Conservation (phyloP, 2,888 invertebrate species). For the Drosophila kuntzei region DNA sequence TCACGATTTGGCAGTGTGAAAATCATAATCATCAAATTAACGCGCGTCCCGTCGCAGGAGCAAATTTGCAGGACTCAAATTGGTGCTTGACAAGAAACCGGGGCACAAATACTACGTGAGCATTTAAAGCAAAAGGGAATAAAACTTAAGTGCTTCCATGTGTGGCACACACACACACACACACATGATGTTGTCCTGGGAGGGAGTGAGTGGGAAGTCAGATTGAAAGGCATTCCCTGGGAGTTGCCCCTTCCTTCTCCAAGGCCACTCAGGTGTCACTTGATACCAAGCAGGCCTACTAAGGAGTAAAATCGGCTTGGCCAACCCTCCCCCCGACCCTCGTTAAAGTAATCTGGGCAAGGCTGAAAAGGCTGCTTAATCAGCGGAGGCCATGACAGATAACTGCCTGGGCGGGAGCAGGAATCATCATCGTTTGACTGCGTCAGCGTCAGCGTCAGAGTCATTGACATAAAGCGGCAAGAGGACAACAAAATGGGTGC, state of each 20-base stretch:
- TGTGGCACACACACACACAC: constrained; percentile 34
- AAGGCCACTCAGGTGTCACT: constrained; percentile 66
- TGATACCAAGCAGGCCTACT: constrained; percentile 14
- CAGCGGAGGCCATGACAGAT: constrained; percentile 49
- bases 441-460: constrained; percentile 54
- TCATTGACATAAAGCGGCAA: constrained; percentile 53
- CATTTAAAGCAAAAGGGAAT: constrained; percentile 72
- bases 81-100: constrained; percentile 42
- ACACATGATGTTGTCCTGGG: neutral
- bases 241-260: constrained; percentile 1
- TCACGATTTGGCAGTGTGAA: constrained; percentile 61
- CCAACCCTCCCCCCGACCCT: constrained; percentile 21
- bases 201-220: neutral
- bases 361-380: constrained; percentile 29
- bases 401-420: constrained; percentile 57
- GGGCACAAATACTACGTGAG: constrained; percentile 65
- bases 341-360: constrained; percentile 65
- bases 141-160: constrained; percentile 73
- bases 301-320: neutral
- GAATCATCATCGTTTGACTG: constrained; percentile 58
- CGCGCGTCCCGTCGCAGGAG: constrained; percentile 42
- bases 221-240: constrained; percentile 20
- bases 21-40: constrained; percentile 80
- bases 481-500: constrained; percentile 7
- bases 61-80: constrained; percentile 68